Conservation (phyloP, 2,797 vertebrate genomes). For the Hapalemur alaotrensis region DNA sequence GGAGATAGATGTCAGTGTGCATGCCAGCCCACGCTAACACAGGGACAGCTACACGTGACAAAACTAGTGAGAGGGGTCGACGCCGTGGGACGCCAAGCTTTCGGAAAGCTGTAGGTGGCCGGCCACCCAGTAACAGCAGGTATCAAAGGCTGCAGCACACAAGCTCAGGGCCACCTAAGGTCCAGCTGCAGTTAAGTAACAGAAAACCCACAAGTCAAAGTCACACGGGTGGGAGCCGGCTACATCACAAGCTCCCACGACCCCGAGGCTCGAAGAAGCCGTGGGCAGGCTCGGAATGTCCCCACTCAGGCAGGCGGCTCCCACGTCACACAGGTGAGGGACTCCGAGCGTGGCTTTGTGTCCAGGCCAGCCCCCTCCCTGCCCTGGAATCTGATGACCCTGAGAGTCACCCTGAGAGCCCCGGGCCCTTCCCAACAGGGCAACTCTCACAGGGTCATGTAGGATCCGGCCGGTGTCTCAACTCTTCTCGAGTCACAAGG, state of each 20-base stretch:
- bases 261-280: background rate
- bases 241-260: background rate
- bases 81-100: background rate
- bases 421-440: background rate
- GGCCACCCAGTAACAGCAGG: too few species aligned
- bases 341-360: rapidly evolving
- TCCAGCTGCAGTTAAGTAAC: background rate
- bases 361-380: too few species aligned
- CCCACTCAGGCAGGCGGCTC: too few species aligned
- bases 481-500: too few species aligned
- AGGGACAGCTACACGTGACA: rapidly evolving
- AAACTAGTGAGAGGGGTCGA: rapidly evolving
- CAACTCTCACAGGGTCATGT: background rate
- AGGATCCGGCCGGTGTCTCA: background rate
- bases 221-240: rapidly evolving
- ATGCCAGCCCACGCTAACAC: background rate
- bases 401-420: too few species aligned
- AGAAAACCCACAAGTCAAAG: background rate
- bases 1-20: rapidly evolving
- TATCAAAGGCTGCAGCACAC: rapidly evolving
- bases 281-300: background rate
- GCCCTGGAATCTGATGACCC: background rate
- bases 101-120: background rate
- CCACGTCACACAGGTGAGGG: background rate
- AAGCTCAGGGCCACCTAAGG: background rate